Base-by-base conservation (phyloP, 2,888 invertebrate species). In the Caenorhabditis uteleia region DNA sequence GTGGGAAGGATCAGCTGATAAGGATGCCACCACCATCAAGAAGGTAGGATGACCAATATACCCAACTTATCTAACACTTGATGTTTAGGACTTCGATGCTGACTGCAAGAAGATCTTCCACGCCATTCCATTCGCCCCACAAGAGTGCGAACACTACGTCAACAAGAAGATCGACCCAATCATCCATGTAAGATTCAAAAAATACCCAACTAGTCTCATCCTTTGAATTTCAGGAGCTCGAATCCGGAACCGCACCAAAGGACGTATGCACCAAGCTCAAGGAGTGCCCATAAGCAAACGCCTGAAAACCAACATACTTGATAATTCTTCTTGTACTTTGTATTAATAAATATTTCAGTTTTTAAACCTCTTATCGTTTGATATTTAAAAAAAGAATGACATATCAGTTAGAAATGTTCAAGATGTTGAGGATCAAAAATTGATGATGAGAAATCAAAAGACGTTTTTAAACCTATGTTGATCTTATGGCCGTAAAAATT, bases 161-260 rank as follows among this genome's bases (percentile, higher is more conserved):
- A 54, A 70, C 42, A 55, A 58, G 39, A 60, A 70, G 40, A 27
- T 70, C 39, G 68, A 64, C 49, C 62, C 64, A 18, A 70, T 70
- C 56, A 70, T 70, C 53, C 51, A 62, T 33, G 51, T 56, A 10
- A 36, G 4, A 12, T 42, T 42, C 10, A 34, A 5, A 5, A 5
- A 34, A 34, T n/a, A n/a, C 8, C 34, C 5, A 7, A 10, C 10
- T 14, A 33, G 10, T 33, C 14, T 40, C 18, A 23, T 18, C 14
- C 4, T 40, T 5, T 42, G 20, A 5, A 20, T 44, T 44, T 44
- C 47, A 47, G 31, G 65, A 72, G 44, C 57, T 72, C 44, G 72
- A 72, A 50, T 44, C 56, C 26, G 72, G 72, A 60, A 72, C 72
- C 18, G 72, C 72, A 7, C 72, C 72, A 43, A 40, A 68, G 45